phyloP scores from a whole-genome alignment of 2,113 vertebrate species.

The Ophiodon elongatus region DNA sequence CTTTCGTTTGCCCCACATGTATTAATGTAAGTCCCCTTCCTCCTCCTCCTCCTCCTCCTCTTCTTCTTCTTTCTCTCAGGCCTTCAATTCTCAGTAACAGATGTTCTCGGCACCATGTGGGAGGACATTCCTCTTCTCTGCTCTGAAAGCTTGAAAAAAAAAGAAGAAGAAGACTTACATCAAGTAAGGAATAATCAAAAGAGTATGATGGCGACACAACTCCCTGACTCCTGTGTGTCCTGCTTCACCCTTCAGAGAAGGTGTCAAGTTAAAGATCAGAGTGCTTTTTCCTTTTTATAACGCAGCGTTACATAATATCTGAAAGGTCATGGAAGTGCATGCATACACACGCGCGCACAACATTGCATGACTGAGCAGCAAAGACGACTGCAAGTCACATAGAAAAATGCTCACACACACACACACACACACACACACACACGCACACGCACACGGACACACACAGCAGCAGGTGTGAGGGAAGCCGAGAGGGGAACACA shows the following conservation, averaged over 20 bases:
- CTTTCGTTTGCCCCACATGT: slow-evolving; percentile 16
- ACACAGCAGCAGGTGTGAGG: slow-evolving; percentile 20
- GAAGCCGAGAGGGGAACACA: neutral
- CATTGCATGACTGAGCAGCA: slow-evolving; percentile 45
- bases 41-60: slow-evolving; percentile 40
- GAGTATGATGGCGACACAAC: slow-evolving; percentile 32
- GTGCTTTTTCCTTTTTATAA: slow-evolving; percentile 72
- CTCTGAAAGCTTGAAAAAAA: slow-evolving; percentile 54
- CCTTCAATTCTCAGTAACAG: slow-evolving; percentile 73
- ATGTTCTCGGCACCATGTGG: slow-evolving; percentile 79
- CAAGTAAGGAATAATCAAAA: slow-evolving; percentile 55
- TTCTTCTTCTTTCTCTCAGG: slow-evolving; percentile 48
- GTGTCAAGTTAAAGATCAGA: slow-evolving; percentile 81
- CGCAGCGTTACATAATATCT: slow-evolving; percentile 58
- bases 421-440: neutral
- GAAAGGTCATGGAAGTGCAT: slow-evolving; percentile 60
- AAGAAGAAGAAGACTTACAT: slow-evolving; percentile 35
- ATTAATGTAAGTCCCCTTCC: slow-evolving; percentile 36
- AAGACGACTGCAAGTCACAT: slow-evolving; percentile 18
- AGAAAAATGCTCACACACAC: slow-evolving; percentile 28
- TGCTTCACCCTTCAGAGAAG: slow-evolving; percentile 42
- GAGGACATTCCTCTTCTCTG: slow-evolving; percentile 77
- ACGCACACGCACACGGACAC: neutral
- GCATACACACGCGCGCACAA: slow-evolving; percentile 22
- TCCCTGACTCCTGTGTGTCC: slow-evolving; percentile 22